phyloP scores from a whole-genome alignment of 2,888 invertebrate genomes.

The Bugulina stolonifera region DNA sequence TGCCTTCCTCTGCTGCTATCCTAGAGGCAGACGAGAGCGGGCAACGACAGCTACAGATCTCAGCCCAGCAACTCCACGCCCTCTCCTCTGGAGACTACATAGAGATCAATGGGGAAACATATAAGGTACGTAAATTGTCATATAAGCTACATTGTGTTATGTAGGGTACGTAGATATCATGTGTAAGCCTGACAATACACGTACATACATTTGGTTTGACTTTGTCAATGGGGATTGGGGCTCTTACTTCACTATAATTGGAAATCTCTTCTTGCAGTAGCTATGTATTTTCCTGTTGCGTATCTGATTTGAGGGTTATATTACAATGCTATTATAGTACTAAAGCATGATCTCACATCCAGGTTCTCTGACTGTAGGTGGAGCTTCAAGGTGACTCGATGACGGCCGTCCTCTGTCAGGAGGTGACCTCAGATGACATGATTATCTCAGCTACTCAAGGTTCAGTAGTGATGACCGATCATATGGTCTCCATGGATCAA shows the following conservation, averaged over 20 bases:
- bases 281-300: too few species aligned
- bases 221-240: too few species aligned
- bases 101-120: constrained; percentile 48
- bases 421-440: neutral
- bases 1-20: neutral
- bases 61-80: constrained; percentile 41
- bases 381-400: constrained; percentile 7
- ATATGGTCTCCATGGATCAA: neutral
- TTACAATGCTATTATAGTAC: too few species aligned
- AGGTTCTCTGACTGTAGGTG: too few species aligned
- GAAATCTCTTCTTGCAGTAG: too few species aligned
- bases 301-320: too few species aligned
- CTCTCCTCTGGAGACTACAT: constrained; percentile 46
- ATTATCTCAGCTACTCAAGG: neutral
- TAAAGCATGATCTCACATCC: too few species aligned
- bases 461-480: neutral
- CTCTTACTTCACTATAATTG: too few species aligned
- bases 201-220: neutral
- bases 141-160: neutral
- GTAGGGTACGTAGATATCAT: neutral
- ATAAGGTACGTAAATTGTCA: constrained; percentile 37
- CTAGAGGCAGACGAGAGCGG: constrained; percentile 23
- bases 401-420: neutral
- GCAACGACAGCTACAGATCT: constrained; percentile 35
- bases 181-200: neutral